Conservation (phyloP, 2,888 invertebrate species). For the Catocala nupta region DNA sequence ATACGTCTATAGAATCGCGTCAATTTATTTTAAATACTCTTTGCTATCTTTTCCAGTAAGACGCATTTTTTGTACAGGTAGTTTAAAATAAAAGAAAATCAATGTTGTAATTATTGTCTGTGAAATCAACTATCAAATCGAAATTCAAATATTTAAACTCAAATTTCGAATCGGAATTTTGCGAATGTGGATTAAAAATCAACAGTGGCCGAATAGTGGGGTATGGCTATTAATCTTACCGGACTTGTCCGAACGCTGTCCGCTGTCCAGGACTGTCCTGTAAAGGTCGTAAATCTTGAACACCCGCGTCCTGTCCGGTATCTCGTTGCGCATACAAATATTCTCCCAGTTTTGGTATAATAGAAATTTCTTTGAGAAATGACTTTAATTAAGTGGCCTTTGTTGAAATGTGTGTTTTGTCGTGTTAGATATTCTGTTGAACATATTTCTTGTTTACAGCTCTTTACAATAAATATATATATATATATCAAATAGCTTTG, state of each 20-base stretch:
- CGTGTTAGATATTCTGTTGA: background rate
- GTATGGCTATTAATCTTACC: constrained; percentile 77
- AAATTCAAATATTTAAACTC: constrained; percentile 46
- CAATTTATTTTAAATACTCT: too few relatives aligned
- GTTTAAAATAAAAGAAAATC: too few relatives aligned
- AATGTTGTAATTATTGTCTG: background rate
- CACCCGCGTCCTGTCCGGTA: constrained; percentile 70
- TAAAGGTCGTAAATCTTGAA: constrained; percentile 70
- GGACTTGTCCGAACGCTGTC: constrained; percentile 70
- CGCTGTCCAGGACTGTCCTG: constrained; percentile 65
- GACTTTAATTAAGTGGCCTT: constrained; percentile 56
- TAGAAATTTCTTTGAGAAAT: constrained; percentile 64
- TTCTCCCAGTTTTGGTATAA: constrained; percentile 56
- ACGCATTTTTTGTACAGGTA: too few relatives aligned
- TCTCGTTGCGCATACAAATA: constrained; percentile 74
- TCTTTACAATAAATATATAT: background rate
- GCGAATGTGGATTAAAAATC: constrained; percentile 71
- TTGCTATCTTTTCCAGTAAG: too few relatives aligned
- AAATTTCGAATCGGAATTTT: constrained; percentile 57
- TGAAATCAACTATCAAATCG: constrained; percentile 1
- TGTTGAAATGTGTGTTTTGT: constrained; percentile 32
- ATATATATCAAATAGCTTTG: background rate
- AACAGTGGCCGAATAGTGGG: constrained; percentile 68
- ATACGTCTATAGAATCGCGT: too few relatives aligned
- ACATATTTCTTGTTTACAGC: background rate